phyloP scores from a whole-genome alignment of 64 coral and sea anemone species.

The Montipora cactus region DNA sequence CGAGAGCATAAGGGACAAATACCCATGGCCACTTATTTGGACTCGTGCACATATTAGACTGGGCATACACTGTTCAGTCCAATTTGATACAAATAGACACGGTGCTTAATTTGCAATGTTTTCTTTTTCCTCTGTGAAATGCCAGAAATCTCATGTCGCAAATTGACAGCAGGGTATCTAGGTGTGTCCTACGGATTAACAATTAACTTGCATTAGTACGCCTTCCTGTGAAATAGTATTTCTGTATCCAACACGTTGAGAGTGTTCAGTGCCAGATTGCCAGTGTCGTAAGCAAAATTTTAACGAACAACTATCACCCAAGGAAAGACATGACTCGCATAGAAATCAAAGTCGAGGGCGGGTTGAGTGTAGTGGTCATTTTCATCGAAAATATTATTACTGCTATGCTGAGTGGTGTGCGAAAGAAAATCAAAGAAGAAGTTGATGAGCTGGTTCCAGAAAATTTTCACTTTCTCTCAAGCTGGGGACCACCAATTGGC shows the following conservation, averaged over 20 bases:
- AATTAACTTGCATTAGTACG: not conserved
- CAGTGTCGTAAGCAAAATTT: not conserved
- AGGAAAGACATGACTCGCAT: constrained; percentile 8
- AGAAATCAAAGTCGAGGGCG: not conserved
- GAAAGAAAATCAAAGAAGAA: constrained; percentile 25
- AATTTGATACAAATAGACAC: not conserved
- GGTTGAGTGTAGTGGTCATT: constrained; percentile 1
- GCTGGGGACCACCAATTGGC: constrained; percentile 22
- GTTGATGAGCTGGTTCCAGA: constrained; percentile 16
- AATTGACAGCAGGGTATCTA: not conserved
- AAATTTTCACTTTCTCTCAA: constrained; percentile 10
- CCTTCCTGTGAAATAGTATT: not conserved
- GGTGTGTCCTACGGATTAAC: not conserved
- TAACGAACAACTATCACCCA: not conserved
- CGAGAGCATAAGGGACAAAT: too few relatives aligned
- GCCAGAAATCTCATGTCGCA: not conserved
- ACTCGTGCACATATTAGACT: too few relatives aligned
- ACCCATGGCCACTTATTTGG: too few relatives aligned
- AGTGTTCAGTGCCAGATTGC: not conserved
- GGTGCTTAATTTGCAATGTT: not conserved
- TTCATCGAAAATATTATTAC: constrained; percentile 7
- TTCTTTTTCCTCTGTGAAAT: not conserved
- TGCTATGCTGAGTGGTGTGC: constrained; percentile 1
- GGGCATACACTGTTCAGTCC: not conserved
- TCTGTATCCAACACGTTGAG: not conserved